Evolutionary conservation across 2,113 vertebrate species (phyloP).

Genomic region (Antennarius striatus): DNA sequence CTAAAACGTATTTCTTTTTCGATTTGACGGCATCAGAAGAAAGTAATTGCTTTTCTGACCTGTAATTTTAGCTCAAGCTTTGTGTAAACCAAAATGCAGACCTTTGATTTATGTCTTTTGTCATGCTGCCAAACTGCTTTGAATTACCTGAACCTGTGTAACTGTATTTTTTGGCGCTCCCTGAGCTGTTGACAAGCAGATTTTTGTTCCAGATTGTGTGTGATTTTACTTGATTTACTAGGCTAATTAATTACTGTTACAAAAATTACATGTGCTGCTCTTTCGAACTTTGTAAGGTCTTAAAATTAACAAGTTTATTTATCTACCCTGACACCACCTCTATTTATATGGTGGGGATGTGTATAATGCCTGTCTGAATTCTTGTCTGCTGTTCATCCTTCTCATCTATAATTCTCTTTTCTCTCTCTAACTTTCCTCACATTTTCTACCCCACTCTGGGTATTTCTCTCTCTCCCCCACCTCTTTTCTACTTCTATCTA

Average conservation of each 20-base stretch:
- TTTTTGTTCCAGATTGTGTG: slow-evolving; percentile 11
- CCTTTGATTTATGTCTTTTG: slow-evolving; percentile 74
- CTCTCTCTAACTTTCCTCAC: slow-evolving; percentile 12
- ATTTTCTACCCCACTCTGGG: slow-evolving; percentile 14
- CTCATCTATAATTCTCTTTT: background rate
- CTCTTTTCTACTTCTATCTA: slow-evolving; percentile 45
- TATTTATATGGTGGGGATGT: slow-evolving; percentile 24
- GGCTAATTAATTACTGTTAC: slow-evolving; percentile 37
- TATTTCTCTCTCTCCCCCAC: slow-evolving; percentile 1
- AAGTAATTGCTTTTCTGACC: slow-evolving; percentile 80
- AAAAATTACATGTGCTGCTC: slow-evolving; percentile 12
- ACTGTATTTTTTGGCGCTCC: slow-evolving; percentile 17
- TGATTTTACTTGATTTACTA: slow-evolving; percentile 5
- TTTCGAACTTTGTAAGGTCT: background rate
- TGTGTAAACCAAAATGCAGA: slow-evolving; percentile 71
- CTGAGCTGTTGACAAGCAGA: slow-evolving; percentile 30
- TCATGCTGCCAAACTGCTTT: slow-evolving; percentile 62
- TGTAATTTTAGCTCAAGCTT: slow-evolving; percentile 74
- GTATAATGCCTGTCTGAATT: slow-evolving; percentile 41
- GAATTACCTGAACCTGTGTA: slow-evolving; percentile 65
- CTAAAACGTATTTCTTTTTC: slow-evolving; percentile 74
- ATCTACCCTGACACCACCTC: slow-evolving; percentile 24
- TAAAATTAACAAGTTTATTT: background rate
- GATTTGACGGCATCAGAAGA: slow-evolving; percentile 74
- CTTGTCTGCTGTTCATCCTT: slow-evolving; percentile 5